Conservation (phyloP, 2,797 vertebrate genomes). For the Lacerta viridis region DNA sequence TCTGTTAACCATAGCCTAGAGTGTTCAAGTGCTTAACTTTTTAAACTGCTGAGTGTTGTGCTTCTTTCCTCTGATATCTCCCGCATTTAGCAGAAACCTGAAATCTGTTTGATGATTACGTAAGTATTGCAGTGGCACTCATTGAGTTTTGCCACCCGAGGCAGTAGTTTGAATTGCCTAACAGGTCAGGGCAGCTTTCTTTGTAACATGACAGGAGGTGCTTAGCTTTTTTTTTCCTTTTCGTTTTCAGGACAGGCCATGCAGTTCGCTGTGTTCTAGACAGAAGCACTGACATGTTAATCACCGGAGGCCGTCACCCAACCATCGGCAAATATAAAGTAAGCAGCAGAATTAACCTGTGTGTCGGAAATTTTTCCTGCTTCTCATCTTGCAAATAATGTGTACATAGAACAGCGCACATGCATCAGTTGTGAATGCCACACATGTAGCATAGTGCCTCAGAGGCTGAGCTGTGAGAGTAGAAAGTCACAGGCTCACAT, state of each 20-base stretch:
- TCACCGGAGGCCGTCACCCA: slow-evolving; percentile 89
- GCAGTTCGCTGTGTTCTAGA: slow-evolving; percentile 88
- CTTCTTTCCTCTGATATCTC: neutral
- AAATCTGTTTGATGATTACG: no score
- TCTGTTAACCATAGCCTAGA: no score
- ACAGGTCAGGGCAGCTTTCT: no score
- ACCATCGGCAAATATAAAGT: slow-evolving; percentile 91
- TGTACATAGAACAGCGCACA: neutral
- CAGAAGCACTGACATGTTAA: slow-evolving; percentile 91
- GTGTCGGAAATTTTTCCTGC: neutral
- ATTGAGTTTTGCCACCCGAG: neutral
- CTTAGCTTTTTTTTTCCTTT: neutral
- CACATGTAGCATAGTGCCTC: neutral
- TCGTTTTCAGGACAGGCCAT: slow-evolving; percentile 81
- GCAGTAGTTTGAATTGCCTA: neutral
- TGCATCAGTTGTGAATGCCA: neutral
- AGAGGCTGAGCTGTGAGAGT: neutral
- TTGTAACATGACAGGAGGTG: neutral
- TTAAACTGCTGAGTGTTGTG: no score
- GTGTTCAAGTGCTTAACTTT: no score
- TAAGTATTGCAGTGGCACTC: neutral
- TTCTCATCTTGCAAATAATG: neutral
- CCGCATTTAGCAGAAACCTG: no score
- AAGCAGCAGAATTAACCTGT: slow-evolving; percentile 53
- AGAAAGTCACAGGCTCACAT: neutral